A percentile compares a stretch with the other conserved stretches of the same genome.
Conservation (phyloP, 2,797 vertebrate species). For the Tarsius wallacei region DNA sequence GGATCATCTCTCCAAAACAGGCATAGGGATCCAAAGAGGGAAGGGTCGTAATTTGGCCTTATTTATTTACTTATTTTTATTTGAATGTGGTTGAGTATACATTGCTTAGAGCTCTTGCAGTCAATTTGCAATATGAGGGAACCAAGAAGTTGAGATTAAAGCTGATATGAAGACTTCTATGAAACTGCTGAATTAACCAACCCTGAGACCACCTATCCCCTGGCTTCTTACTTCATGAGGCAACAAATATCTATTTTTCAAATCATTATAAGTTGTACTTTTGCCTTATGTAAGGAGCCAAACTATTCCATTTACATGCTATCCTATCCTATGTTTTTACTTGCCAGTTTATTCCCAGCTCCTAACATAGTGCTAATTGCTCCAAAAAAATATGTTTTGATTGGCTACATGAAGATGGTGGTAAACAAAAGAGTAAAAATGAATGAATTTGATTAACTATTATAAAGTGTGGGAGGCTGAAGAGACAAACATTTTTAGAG, state of each 20-base stretch:
- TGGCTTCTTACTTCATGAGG: neutral
- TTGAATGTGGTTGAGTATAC: neutral
- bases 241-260: neutral
- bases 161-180: neutral
- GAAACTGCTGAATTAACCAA: conserved; percentile 49
- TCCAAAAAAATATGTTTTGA: conserved; percentile 14
- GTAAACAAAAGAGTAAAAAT: neutral
- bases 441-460: neutral
- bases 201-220: neutral
- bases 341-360: neutral
- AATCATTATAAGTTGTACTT: neutral
- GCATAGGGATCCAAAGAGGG: neutral
- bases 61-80: conserved; percentile 1
- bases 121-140: neutral
- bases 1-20: neutral
- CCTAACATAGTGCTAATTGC: neutral
- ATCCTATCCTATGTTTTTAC: neutral
- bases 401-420: neutral
- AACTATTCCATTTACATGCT: neutral
- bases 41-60: neutral
- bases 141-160: neutral
- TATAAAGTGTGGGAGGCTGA: neutral
- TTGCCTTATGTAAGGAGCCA: conserved; percentile 17
- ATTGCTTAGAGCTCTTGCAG: neutral
- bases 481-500: neutral